A percentile compares a stretch with the other conserved stretches of the same genome.
Conservation (phyloP, 2,113 vertebrate species). For the Nyctereutes procyonoides region DNA sequence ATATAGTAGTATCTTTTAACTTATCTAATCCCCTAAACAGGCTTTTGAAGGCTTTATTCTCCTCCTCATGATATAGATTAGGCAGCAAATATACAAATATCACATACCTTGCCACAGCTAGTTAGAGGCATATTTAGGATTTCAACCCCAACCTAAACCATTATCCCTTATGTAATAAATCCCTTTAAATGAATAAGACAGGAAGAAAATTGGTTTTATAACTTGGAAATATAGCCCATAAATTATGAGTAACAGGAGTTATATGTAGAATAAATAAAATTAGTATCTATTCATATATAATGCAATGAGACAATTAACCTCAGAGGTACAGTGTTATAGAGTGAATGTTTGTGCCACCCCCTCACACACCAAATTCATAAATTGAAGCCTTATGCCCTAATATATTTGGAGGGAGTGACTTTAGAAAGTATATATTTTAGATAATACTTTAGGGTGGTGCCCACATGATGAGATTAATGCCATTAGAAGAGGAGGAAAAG, state of each 20-base stretch:
- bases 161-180: background rate
- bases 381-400: background rate
- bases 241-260: background rate
- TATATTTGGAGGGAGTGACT: background rate
- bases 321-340: background rate
- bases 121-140: background rate
- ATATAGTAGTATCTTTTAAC: background rate
- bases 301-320: background rate
- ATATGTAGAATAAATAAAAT: background rate
- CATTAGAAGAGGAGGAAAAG: background rate
- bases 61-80: background rate
- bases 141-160: background rate
- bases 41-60: background rate
- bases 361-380: background rate
- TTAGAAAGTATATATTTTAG: background rate
- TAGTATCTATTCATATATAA: background rate
- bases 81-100: background rate
- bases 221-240: background rate
- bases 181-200: background rate
- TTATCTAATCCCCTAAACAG: background rate
- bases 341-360: background rate
- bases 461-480: background rate
- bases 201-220: background rate
- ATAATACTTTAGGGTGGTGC: background rate
- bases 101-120: background rate